phyloP scores from a whole-genome alignment of 2,113 vertebrate species.

The Sarotherodon lohbergeri region DNA sequence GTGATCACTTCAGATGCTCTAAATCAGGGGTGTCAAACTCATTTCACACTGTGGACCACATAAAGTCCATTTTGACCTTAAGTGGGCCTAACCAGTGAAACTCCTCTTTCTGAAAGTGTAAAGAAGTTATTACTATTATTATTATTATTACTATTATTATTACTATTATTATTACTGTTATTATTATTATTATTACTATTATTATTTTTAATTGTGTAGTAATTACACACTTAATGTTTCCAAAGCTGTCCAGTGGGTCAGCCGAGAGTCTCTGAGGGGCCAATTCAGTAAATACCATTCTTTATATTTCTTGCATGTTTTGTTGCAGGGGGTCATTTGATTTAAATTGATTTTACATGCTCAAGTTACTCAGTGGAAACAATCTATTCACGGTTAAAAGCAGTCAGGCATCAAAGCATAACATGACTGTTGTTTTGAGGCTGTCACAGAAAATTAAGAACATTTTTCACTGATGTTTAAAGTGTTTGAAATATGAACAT shows the following conservation, averaged over 20 bases:
- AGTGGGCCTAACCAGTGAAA: background rate
- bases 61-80: background rate
- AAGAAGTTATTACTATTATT: background rate
- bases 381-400: background rate
- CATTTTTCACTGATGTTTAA: background rate
- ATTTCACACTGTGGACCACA: background rate
- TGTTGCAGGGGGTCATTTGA: background rate
- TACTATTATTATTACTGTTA: background rate
- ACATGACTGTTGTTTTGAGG: background rate
- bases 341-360: background rate
- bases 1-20: background rate
- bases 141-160: background rate
- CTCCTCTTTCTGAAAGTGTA: background rate
- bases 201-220: background rate
- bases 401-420: background rate
- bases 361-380: background rate
- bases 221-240: background rate
- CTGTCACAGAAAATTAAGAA: background rate
- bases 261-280: background rate
- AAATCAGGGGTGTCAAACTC: background rate
- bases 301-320: background rate
- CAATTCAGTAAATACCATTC: background rate
- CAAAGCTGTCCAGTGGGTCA: background rate
- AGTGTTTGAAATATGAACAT: background rate
- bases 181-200: background rate